phyloP scores from a whole-genome alignment of 2,113 vertebrate genomes.

The Monopterus albus region DNA sequence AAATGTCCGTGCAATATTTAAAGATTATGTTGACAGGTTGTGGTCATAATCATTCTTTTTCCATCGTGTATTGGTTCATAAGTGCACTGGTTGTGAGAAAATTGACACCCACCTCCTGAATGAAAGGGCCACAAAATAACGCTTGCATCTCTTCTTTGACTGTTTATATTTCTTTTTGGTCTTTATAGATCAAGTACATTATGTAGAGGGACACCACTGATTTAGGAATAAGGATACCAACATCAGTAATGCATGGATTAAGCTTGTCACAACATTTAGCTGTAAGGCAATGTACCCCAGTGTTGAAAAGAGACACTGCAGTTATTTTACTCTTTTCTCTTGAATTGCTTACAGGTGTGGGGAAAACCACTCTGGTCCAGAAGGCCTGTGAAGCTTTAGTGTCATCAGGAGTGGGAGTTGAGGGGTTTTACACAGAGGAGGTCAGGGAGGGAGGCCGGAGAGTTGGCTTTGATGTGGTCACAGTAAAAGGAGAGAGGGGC shows the following conservation, averaged over 20 bases:
- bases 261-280: background rate
- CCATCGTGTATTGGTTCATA: no score
- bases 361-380: slow-evolving; percentile 95
- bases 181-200: no score
- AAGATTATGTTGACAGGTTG: no score
- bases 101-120: no score
- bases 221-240: no score
- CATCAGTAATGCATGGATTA: background rate
- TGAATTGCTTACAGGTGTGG: slow-evolving; percentile 85
- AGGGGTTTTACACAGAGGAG: slow-evolving; percentile 98
- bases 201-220: no score
- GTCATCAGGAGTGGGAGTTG: slow-evolving; percentile 80
- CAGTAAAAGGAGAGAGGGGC: slow-evolving; percentile 87
- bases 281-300: background rate
- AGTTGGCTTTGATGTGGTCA: slow-evolving; percentile 95
- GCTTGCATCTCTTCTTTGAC: no score
- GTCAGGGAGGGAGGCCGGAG: slow-evolving; percentile 89
- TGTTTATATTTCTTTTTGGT: no score
- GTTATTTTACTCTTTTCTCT: background rate
- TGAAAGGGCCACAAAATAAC: no score
- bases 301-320: background rate
- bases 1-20: no score
- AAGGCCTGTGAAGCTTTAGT: slow-evolving; percentile 86
- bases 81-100: no score
- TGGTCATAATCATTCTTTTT: no score